phyloP scores from a whole-genome alignment of 1,140 invertebrate species.

The Orchesella cincta region DNA sequence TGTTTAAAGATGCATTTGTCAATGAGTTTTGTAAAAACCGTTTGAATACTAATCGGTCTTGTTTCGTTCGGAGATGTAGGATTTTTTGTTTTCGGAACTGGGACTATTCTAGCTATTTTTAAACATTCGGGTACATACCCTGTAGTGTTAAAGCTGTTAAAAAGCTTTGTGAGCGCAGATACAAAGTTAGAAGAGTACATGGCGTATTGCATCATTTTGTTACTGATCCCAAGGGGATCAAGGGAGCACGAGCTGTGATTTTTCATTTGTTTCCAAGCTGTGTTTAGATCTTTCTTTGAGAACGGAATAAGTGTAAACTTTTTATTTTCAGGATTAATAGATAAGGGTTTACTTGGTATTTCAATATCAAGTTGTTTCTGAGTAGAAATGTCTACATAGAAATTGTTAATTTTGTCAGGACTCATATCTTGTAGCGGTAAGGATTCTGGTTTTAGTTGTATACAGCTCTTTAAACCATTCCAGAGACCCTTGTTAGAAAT shows the following conservation, averaged over 20 bases:
- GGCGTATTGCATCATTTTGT: not conserved
- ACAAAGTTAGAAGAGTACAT: not conserved
- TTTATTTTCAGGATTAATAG: not conserved
- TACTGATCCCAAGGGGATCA: not conserved
- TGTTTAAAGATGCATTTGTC: constrained; percentile 23
- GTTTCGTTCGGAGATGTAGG: not conserved
- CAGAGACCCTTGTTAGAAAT: no score
- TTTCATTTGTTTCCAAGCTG: constrained; percentile 14
- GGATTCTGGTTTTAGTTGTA: no score
- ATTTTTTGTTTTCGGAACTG: constrained; percentile 3
- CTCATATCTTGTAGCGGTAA: no score
- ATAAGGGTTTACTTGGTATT: not conserved
- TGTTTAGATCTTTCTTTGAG: not conserved
- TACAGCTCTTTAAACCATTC: no score
- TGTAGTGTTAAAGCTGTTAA: not conserved
- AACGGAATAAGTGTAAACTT: not conserved
- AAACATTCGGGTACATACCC: not conserved
- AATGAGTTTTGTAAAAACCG: constrained; percentile 4
- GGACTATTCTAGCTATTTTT: constrained; percentile 14
- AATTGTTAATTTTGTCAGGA: not conserved
- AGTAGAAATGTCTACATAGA: not conserved
- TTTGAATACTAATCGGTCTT: no score
- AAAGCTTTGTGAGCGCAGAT: not conserved
- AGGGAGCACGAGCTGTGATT: not conserved
- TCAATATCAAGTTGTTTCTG: not conserved